These are phyloP conservation scores for Sarcophaga rosellei DNA, from an alignment of 2,888 invertebrate genomes.

Conservation along the genomic window DNA sequence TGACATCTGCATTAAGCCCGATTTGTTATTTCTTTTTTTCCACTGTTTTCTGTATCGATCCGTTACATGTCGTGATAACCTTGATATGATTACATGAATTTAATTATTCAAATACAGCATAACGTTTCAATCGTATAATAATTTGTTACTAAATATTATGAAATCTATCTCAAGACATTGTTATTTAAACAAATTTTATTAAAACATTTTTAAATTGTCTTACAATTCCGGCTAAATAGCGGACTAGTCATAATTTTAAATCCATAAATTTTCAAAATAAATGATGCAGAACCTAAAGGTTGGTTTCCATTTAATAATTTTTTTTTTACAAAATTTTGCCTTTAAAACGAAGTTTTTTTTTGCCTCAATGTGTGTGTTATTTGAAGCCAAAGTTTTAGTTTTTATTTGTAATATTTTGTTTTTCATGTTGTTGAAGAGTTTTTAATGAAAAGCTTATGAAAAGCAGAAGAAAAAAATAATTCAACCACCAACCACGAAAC, in stretches of 20 bases:
- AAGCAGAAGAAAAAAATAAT: conserved; percentile 22
- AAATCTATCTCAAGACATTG: no score
- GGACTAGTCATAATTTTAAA: no score
- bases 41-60: conserved; percentile 70
- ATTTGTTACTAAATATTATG: conserved; percentile 26
- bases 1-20: conserved; percentile 44
- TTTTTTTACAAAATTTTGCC: background rate
- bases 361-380: conserved; percentile 8
- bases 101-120: conserved; percentile 46
- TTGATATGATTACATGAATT: conserved; percentile 74
- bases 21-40: conserved; percentile 36
- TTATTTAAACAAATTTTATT: conserved; percentile 5
- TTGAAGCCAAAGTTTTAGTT: background rate
- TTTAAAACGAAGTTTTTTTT: background rate
- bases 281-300: conserved; percentile 51
- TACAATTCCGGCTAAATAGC: no score
- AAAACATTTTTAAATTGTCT: background rate
- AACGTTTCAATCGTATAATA: conserved; percentile 27
- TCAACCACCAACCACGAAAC: background rate
- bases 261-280: conserved; percentile 11
- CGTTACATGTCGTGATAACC: conserved; percentile 77
- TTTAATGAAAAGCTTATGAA: background rate
- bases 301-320: background rate
- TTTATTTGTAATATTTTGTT: conserved; percentile 12
- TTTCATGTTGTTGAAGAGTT: background rate